Base-by-base conservation (phyloP, 2,113 vertebrate species). In the Anolis carolinensis region DNA sequence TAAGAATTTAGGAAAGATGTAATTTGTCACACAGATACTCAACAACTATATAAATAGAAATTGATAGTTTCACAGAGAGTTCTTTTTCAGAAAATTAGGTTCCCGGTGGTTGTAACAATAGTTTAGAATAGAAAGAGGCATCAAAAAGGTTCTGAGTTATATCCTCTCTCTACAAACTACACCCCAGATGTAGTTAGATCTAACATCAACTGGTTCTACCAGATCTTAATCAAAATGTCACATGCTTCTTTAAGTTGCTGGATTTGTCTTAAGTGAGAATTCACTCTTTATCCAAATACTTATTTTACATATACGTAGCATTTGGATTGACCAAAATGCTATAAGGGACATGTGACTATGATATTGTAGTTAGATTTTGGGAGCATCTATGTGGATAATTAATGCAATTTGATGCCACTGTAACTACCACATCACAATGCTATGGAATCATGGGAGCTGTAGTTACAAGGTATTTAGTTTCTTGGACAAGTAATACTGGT, bases 1-100 rank as follows among this genome's bases (percentile, higher is more conserved):
- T 94, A 95, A 89, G 83, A 73, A 86, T 86, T 44, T 88, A 93
- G 84, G 94, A 92, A 90, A 93, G 59, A 87, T 84, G 77, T 91
- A 93, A 95, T 93, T 88, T 85, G 91, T 94, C 90, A 88, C 89
- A 55, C 87, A 90, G 91, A 85, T 93, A 92, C 89, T 79, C 20
- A 55, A 86, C 74, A 92, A 83, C 62, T 91, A 36, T 34, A 80
- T 2, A 88, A 90, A 92, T 92, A 90, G 83, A 88, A 86, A 90
- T 36, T 39, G 71, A 36, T 74, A 75, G 67, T 59, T 81, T 75
- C 79, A 30, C 44, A 63, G 20, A 74, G 52, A 63, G 39, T 75
- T 84, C 65, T 89, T 88, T 93, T 86, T 79, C 34, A 87, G 70
- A 73, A 81, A 74, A 79, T 59, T 65, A 74, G 78, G 62, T 32